Base-by-base conservation (phyloP, 2,888 invertebrate genomes). In the Dasysyrphus albostriatus region DNA sequence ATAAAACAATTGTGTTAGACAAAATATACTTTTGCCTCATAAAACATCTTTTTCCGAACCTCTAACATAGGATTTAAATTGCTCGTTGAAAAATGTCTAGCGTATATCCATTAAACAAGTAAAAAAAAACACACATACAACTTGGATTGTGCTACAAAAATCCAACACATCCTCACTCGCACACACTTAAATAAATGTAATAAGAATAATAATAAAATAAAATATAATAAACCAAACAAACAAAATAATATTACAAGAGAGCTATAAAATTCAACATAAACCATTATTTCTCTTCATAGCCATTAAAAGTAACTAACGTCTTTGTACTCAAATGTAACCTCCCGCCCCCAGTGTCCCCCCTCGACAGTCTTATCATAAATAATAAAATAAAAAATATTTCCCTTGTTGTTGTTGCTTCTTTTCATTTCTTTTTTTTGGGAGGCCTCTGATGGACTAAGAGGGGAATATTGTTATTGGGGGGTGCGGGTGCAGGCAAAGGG, bases 251-350 rank as follows among this genome's bases (percentile, higher is more conserved):
- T 81, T 63, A 63, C 44, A 63, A 78, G 78, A 75, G 78, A 79
- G 67, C 74, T 79, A 87, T 87, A 87, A 87, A 83, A 83, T 72
- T 19, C 83, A 75, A 83, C 87, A 87, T 79, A 87, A 87, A 87
- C 87, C 87, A 87, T 87, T 83, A 87, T 83, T 83, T 87, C 87
- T 61, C 65, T 87, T 75, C 87, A 87, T 75, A 79, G 82, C 87
- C 87, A 87, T 87, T 87, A 87, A 87, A 85, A 83, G 87, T 87
- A 87, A 87, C 87, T 87, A 87, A 87, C 87, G 78, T 87, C 78
- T 87, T 83, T 87, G 83, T 79, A 83, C 72, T 83, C 67, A 58
- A 87, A 74, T 72, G 69, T 58, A 42, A 63, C 77, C 81, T 24
- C 74, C 69, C 69, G 1, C 69, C 63, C 51, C 78, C 70, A 51